Base-by-base conservation (phyloP, 2,113 vertebrate species). In the Ia io region DNA sequence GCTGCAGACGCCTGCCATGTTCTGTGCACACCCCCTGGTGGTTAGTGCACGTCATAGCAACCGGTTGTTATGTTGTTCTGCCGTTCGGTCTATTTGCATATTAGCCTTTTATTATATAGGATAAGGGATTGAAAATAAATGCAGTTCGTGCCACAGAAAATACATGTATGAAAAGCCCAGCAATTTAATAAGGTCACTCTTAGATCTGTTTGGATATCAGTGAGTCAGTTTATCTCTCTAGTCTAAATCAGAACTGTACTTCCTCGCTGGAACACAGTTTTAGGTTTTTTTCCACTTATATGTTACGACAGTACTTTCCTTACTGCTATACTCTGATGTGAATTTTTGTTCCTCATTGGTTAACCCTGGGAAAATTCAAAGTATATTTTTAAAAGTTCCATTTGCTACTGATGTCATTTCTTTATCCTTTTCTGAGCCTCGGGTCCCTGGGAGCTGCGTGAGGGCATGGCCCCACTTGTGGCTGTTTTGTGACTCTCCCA, bases 391-490 rank as follows among this genome's bases (percentile, higher is more conserved):
- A 53, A 56, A 89, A 89, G 78, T 47, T 71, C 61, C 56, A 22
- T 28, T 93, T 70, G 47, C 40, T 71, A 59, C 42, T 86, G 94
- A 69, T 84, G 78, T 71, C 84, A 20, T 94, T 97, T 91, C 83
- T 96, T 40, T 92, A 14, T 84, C 90, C 10, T 77, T 96, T 70
- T 44, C 23, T 65, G 73, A 97, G 88, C 85, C 77, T 7, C 13
- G 59, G 73, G 94, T 51, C 20, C 90, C 90, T 77, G 35, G 83
- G 91, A 97, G 90, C 88, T 53, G 11, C 84, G 37, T 51, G 87
- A 95, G 96, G 95, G 42, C 63, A 92, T 14, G 94, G 82, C 88
- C 94, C 86, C 76, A 80, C 7, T 65, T 94, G 88, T 88, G 93
- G 80, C 91, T 69, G 88, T 84, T 88, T 10, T 94, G 79, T 91